phyloP scores from a whole-genome alignment of 2,797 vertebrate species.

The Cyclopterus lumpus region DNA sequence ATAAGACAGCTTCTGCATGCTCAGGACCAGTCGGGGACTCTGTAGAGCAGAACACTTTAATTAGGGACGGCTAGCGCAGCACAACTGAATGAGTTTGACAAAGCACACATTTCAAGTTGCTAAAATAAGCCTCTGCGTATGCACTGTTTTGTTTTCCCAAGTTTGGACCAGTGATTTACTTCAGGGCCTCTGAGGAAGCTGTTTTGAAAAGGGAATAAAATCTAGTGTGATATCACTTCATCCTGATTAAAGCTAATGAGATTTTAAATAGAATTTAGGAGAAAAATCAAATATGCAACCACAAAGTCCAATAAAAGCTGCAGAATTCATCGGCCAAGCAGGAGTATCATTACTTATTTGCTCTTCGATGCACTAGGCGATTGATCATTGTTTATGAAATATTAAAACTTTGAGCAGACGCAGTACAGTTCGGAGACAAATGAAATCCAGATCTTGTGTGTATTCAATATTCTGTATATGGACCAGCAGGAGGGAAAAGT shows the following conservation, averaged over 20 bases:
- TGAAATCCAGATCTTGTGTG: constrained; percentile 13
- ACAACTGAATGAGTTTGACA: constrained; percentile 77
- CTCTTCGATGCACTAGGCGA: constrained; percentile 28
- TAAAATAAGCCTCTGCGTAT: constrained; percentile 74
- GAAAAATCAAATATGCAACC: constrained; percentile 54
- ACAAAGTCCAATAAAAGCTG: constrained; percentile 36
- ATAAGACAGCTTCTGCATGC: constrained; percentile 78
- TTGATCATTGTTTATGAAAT: constrained; percentile 51
- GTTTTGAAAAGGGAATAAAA: constrained; percentile 39
- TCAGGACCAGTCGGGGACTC: constrained; percentile 77
- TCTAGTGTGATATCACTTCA: constrained; percentile 49
- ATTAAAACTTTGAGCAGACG: constrained; percentile 16
- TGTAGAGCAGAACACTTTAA: constrained; percentile 84
- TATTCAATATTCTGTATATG: constrained; percentile 21
- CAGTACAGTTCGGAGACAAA: constrained; percentile 16
- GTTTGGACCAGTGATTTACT: constrained; percentile 58
- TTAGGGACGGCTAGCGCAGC: constrained; percentile 79
- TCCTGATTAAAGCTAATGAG: constrained; percentile 57
- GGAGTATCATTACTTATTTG: constrained; percentile 43
- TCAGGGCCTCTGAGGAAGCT: constrained; percentile 49
- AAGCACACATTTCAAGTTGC: constrained; percentile 69
- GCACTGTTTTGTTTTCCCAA: constrained; percentile 60
- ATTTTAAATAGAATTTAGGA: constrained; percentile 44
- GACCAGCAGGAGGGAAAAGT: background rate
- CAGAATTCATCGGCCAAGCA: constrained; percentile 33